A percentile compares a stretch with the other conserved stretches of the same genome.
These are phyloP conservation scores for Melanotaenia maccullochi DNA, from an alignment of 2,797 vertebrate species.

Conservation along the genomic window DNA sequence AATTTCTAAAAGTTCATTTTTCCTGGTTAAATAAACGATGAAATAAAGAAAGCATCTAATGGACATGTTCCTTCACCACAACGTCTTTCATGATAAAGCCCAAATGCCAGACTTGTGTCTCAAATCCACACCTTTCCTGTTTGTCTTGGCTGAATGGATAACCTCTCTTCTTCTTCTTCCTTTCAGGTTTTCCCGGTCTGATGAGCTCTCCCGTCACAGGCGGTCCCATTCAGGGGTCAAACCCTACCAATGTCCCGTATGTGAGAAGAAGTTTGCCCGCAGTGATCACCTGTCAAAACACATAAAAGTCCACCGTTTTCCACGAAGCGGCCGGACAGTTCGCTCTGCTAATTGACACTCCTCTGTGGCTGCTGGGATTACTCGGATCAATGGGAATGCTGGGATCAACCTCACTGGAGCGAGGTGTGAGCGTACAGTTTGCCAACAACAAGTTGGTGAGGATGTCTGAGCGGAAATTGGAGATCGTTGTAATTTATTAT, in stretches of 20 bases:
- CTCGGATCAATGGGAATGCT: slow-evolving; percentile 36
- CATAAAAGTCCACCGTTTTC: slow-evolving; percentile 96
- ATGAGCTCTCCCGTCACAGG: slow-evolving; percentile 93
- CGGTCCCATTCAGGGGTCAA: slow-evolving; percentile 96
- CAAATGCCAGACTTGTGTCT: neutral
- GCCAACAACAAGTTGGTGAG: slow-evolving; percentile 8
- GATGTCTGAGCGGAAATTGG: slow-evolving; percentile 12
- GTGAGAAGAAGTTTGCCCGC: slow-evolving; percentile 96
- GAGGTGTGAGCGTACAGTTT: neutral
- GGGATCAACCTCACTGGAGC: slow-evolving; percentile 21
- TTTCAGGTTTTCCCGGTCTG: slow-evolving; percentile 93
- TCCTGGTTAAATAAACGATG: too few relatives aligned
- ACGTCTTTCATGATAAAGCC: too few relatives aligned
- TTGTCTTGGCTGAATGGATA: neutral
- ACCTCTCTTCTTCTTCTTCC: slow-evolving; percentile 11
- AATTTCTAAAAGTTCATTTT: too few relatives aligned
- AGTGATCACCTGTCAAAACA: slow-evolving; percentile 98
- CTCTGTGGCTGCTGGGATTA: slow-evolving; percentile 19
- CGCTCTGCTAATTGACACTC: slow-evolving; percentile 86
- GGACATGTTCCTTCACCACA: too few relatives aligned
- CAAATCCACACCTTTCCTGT: neutral
- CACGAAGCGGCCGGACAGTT: slow-evolving; percentile 88
- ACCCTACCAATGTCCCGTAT: slow-evolving; percentile 94
- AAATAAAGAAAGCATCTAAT: too few relatives aligned
- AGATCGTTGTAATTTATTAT: slow-evolving; percentile 70